Conservation (phyloP, 2,113 vertebrate species). For the human region GRCh38 chr19:30656501-30657000, state of each 20-base stretch:
- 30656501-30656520: rapidly evolving
- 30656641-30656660: constrained; percentile 76
- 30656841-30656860: neutral
- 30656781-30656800: neutral
- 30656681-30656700: constrained; percentile 73
- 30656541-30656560: neutral
- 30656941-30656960: no score
- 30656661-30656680: constrained; percentile 68
- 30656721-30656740: constrained; percentile 51
- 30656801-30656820: constrained; percentile 42
- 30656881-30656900: rapidly evolving
- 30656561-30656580: neutral
- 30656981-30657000: rapidly evolving
- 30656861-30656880: neutral
- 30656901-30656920: neutral
- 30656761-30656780: neutral
- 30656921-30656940: neutral
- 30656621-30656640: constrained; percentile 74
- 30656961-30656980: rapidly evolving
- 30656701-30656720: constrained; percentile 73
- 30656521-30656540: constrained; percentile 65
- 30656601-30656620: constrained; percentile 73
- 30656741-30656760: neutral
- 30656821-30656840: neutral
- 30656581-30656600: constrained; percentile 70